Conservation (phyloP, 2,888 invertebrate genomes). For the Cheilosia grossa region DNA sequence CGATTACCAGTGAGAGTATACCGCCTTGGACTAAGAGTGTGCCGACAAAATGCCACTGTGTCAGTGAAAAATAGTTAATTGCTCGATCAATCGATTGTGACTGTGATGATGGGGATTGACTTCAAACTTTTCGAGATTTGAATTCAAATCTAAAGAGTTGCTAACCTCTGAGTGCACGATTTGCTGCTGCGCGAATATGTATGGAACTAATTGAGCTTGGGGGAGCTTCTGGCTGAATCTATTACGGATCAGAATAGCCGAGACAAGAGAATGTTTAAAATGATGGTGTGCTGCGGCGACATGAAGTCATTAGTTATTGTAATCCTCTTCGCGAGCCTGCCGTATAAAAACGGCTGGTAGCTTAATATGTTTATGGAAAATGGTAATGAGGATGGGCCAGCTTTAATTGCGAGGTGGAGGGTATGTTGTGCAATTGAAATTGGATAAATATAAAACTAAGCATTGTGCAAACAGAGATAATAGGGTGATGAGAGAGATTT, state of each 20-base stretch:
- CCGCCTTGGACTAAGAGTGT: slow-evolving; percentile 48
- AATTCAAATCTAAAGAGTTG: slow-evolving; percentile 65
- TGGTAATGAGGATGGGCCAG: slow-evolving; percentile 28
- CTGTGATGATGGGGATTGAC: slow-evolving; percentile 38
- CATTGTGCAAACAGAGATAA: slow-evolving; percentile 56
- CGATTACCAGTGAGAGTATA: not conserved
- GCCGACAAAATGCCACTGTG: slow-evolving; percentile 11
- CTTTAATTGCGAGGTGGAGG: slow-evolving; percentile 18
- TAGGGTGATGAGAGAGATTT: slow-evolving; percentile 44
- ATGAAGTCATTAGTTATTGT: slow-evolving; percentile 66
- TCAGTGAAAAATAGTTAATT: slow-evolving; percentile 54
- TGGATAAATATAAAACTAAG: slow-evolving; percentile 46
- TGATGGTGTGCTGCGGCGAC: slow-evolving; percentile 25
- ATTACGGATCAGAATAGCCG: slow-evolving; percentile 42
- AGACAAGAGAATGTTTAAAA: slow-evolving; percentile 46
- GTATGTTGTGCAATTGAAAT: slow-evolving; percentile 54
- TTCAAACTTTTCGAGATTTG: slow-evolving; percentile 28
- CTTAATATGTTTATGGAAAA: slow-evolving; percentile 10
- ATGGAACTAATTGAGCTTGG: slow-evolving; percentile 53
- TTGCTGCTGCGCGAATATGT: slow-evolving; percentile 30
- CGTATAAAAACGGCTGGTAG: slow-evolving; percentile 16
- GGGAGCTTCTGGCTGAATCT: slow-evolving; percentile 44
- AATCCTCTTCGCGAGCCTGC: slow-evolving; percentile 37
- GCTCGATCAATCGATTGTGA: slow-evolving; percentile 54
- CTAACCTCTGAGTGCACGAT: slow-evolving; percentile 57